These are phyloP conservation scores for Capitella teleta DNA, from an alignment of 1,140 invertebrate genomes.

Conservation along the genomic window DNA sequence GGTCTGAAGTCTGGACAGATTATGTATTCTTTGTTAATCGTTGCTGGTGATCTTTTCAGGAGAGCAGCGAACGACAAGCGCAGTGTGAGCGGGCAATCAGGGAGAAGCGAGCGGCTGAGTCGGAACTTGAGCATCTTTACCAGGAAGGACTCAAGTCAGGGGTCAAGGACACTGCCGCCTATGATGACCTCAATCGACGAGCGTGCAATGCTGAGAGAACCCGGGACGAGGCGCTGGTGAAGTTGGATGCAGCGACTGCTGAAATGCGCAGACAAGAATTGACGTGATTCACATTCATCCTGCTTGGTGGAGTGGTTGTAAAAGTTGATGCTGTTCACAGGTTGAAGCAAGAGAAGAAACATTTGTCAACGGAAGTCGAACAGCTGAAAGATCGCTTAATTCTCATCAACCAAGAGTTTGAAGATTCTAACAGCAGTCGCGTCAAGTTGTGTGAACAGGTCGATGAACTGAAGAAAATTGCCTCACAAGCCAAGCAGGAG, in stretches of 20 bases:
- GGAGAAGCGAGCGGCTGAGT: constrained; percentile 34
- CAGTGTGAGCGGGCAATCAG: constrained; percentile 27
- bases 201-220: constrained; percentile 31
- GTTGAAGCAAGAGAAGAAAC: constrained; percentile 13
- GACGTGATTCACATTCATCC: constrained; percentile 20
- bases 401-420: constrained; percentile 25
- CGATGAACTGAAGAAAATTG: constrained; percentile 27
- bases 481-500: constrained; percentile 23
- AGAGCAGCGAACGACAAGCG: constrained; percentile 32
- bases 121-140: constrained; percentile 32
- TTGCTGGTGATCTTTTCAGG: constrained; percentile 6
- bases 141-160: constrained; percentile 24
- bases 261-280: constrained; percentile 22
- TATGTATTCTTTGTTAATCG: neutral
- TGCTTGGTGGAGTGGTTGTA: neutral
- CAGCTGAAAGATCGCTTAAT: constrained; percentile 24
- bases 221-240: constrained; percentile 25
- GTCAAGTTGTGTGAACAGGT: constrained; percentile 22
- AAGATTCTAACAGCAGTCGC: constrained; percentile 27
- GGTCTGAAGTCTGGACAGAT: neutral
- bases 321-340: constrained; percentile 6
- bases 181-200: constrained; percentile 24
- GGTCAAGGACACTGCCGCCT: constrained; percentile 19
- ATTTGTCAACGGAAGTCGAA: constrained; percentile 20
- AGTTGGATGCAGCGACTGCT: constrained; percentile 23